Conservation (phyloP, 2,113 vertebrate species). For the Diglossa brunneiventris region DNA sequence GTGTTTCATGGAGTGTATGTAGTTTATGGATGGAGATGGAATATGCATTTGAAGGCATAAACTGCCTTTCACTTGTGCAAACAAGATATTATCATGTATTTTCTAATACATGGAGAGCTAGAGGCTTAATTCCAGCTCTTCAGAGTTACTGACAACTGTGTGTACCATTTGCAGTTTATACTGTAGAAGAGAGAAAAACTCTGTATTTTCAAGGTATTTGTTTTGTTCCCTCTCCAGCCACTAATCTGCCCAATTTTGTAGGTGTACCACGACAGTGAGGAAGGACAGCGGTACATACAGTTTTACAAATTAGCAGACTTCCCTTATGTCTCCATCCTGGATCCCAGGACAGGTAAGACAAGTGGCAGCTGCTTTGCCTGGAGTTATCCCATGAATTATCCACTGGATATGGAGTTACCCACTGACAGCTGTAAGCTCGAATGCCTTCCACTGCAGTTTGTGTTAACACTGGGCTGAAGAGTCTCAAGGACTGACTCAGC, state of each 20-base stretch:
- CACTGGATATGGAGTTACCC: too few relatives aligned
- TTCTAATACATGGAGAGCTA: not conserved
- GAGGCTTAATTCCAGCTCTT: not conserved
- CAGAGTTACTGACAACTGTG: not conserved
- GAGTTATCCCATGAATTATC: not conserved
- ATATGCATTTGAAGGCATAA: not conserved
- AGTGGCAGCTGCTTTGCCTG: not conserved
- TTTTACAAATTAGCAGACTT: slow-evolving; percentile 98
- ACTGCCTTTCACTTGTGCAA: not conserved
- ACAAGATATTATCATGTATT: fast-evolving
- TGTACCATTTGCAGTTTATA: fast-evolving
- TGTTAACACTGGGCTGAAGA: not conserved
- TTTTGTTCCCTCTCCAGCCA: not conserved
- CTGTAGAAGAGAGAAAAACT: not conserved
- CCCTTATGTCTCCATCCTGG: slow-evolving; percentile 97
- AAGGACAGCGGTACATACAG: slow-evolving; percentile 97
- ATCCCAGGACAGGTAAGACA: slow-evolving; percentile 91
- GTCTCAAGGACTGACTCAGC: not conserved
- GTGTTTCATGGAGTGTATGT: not conserved
- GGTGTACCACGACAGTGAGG: slow-evolving; percentile 99
- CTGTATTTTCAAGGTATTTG: not conserved
- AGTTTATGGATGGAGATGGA: not conserved
- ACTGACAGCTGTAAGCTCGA: not conserved
- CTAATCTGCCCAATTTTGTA: slow-evolving; percentile 57
- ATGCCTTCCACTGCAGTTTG: not conserved